Evolutionary conservation across 92 coral and sea anemone genomes (phyloP).

Genomic region (Bergia puertoricense): DNA sequence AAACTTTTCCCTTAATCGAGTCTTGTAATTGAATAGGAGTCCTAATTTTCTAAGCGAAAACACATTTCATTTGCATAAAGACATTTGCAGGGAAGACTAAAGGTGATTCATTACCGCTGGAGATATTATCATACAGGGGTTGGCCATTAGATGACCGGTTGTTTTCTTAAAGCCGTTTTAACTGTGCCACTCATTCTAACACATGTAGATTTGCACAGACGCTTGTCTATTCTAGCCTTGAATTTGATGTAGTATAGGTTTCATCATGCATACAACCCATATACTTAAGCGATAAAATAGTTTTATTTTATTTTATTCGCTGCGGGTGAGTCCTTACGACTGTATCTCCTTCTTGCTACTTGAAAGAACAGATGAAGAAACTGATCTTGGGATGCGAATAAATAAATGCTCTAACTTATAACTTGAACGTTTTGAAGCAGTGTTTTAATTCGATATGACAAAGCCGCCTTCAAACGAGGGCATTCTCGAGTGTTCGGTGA

Average conservation of each 20-base stretch:
- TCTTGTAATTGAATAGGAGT: slow-evolving; percentile 4
- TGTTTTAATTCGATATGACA: background rate
- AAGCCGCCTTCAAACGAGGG: background rate
- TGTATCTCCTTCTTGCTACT: slow-evolving; percentile 9
- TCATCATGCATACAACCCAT: background rate
- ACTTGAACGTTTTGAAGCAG: background rate
- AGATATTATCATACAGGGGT: slow-evolving; percentile 4
- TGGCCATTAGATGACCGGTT: background rate
- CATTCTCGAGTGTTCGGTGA: background rate
- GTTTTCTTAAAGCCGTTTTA: background rate
- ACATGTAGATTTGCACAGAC: background rate
- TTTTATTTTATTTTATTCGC: slow-evolving; percentile 4
- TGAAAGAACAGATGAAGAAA: background rate
- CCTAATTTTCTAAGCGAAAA: slow-evolving; percentile 22
- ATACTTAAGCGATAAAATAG: background rate
- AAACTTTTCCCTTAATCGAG: background rate
- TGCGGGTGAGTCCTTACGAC: background rate
- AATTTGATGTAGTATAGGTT: background rate
- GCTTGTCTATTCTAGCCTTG: background rate
- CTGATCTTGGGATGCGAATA: background rate
- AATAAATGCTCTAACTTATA: background rate
- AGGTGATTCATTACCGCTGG: background rate
- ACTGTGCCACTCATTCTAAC: background rate
- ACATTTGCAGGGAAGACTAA: slow-evolving; percentile 12
- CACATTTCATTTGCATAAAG: slow-evolving; percentile 19